Percentiles rank a stretch among this genome's conserved stretches.
Conservation (phyloP, 1,140 invertebrate genomes). For the Bilobella aurantiaca region DNA sequence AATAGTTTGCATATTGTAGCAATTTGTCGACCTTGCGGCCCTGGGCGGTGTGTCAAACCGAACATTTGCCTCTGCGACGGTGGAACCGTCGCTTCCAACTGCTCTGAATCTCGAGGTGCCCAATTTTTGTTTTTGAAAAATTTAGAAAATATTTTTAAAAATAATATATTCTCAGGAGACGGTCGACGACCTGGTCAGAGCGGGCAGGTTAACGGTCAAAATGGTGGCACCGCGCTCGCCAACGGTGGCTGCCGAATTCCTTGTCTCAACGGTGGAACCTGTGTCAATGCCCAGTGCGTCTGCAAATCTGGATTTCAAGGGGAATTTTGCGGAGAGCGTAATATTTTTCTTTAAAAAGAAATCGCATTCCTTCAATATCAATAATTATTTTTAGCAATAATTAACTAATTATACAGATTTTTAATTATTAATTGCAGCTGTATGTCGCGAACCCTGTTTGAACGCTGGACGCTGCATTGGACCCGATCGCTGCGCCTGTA, state of each 20-base stretch:
- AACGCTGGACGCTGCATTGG: conserved; percentile 78
- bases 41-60: conserved; percentile 65
- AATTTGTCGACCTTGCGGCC: conserved; percentile 59
- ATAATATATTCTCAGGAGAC: neutral
- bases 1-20: conserved; percentile 55
- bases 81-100: conserved; percentile 45
- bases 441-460: conserved; percentile 65
- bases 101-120: conserved; percentile 32
- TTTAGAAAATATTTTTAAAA: neutral
- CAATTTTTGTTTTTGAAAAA: conserved; percentile 11
- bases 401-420: neutral
- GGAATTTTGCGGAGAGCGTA: conserved; percentile 67
- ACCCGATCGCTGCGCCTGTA: conserved; percentile 68
- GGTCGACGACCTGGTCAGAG: neutral
- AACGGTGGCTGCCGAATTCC: conserved; percentile 47
- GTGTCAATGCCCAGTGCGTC: conserved; percentile 55
- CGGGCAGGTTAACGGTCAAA: conserved; percentile 3
- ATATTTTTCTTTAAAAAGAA: conserved; percentile 39
- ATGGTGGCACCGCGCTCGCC: conserved; percentile 4
- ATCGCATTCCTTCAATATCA: neutral
- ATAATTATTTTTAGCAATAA: neutral
- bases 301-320: conserved; percentile 63
- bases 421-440: conserved; percentile 47
- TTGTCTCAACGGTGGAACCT: conserved; percentile 67
- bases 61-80: conserved; percentile 69